Evolutionary conservation across 2,888 invertebrate genomes (phyloP).

Genomic region (Drosophila pseudotakahashii): DNA sequence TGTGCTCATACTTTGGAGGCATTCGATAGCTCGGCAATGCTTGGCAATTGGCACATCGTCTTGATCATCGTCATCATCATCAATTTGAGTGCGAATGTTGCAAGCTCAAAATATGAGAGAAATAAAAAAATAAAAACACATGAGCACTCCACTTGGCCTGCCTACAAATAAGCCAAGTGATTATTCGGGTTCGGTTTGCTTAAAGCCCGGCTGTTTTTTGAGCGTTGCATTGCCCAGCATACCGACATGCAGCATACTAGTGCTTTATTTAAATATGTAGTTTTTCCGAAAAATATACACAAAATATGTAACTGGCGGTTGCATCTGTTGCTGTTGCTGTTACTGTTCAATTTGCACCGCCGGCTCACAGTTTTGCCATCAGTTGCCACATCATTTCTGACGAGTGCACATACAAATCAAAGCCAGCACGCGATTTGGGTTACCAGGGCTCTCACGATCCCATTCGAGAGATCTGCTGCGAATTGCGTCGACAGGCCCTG

Average conservation of each 20-base stretch:
- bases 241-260: conserved; percentile 55
- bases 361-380: conserved; percentile 53
- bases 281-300: conserved; percentile 42
- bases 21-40: conserved; percentile 54
- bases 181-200: conserved; percentile 50
- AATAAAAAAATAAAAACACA: conserved; percentile 19
- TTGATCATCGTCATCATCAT: conserved; percentile 58
- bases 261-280: conserved; percentile 57
- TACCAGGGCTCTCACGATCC: conserved; percentile 67
- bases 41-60: conserved; percentile 68
- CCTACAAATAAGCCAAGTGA: conserved; percentile 67
- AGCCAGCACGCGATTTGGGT: conserved; percentile 59
- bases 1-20: conserved; percentile 32
- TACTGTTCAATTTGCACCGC: conserved; percentile 27
- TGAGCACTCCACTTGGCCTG: conserved; percentile 60
- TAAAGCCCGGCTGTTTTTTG: conserved; percentile 8
- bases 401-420: conserved; percentile 50
- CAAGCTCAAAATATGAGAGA: conserved; percentile 40
- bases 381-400: conserved; percentile 64
- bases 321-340: conserved; percentile 33
- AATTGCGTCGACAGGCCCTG: conserved; percentile 57
- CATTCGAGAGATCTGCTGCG: conserved; percentile 40
- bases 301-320: conserved; percentile 38
- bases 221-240: conserved; percentile 60
- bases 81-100: conserved; percentile 66